A percentile compares a stretch with the other conserved stretches of the same genome.
phyloP scores from a whole-genome alignment of 1,140 invertebrate species.

The Aphelinus atriplicis region DNA sequence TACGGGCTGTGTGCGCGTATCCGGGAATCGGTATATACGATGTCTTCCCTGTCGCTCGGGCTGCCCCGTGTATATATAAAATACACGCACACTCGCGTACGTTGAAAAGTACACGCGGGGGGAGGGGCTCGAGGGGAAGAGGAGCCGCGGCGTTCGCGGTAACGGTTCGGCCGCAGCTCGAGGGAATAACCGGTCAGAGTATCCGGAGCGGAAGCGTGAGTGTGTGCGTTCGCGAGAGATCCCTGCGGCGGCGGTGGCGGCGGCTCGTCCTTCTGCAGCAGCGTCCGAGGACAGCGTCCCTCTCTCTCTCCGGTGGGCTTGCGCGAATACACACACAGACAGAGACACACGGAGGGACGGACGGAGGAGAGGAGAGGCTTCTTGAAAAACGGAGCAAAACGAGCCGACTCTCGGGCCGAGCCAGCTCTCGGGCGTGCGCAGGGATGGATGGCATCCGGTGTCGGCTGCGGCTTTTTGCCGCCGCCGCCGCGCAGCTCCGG shows the following conservation, averaged over 20 bases:
- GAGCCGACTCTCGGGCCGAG: too few species aligned
- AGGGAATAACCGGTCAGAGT: slow-evolving; percentile 60
- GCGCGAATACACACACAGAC: background rate
- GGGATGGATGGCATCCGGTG: slow-evolving; percentile 62
- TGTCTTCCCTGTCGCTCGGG: too few species aligned
- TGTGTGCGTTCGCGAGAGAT: too few species aligned
- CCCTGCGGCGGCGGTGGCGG: too few species aligned
- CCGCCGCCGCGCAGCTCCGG: background rate
- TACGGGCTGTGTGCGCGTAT: too few species aligned
- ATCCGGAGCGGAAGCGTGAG: slow-evolving; percentile 64
- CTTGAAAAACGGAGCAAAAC: slow-evolving; percentile 1
- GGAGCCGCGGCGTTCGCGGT: slow-evolving; percentile 59
- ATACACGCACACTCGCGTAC: background rate
- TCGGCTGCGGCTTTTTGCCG: background rate
- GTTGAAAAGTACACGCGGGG: background rate
- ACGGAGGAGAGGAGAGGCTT: slow-evolving; percentile 1
- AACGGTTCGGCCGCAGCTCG: too few species aligned
- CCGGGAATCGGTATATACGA: slow-evolving; percentile 17
- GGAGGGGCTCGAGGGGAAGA: slow-evolving; percentile 57
- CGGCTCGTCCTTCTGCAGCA: slow-evolving; percentile 18
- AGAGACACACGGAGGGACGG: slow-evolving; percentile 41
- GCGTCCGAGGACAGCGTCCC: background rate
- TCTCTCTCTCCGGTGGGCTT: background rate
- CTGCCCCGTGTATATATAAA: too few species aligned
- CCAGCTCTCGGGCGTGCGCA: too few species aligned